These are phyloP conservation scores for Ranitomeya variabilis DNA, from an alignment of 2,113 vertebrate species.

Conservation along the genomic window DNA sequence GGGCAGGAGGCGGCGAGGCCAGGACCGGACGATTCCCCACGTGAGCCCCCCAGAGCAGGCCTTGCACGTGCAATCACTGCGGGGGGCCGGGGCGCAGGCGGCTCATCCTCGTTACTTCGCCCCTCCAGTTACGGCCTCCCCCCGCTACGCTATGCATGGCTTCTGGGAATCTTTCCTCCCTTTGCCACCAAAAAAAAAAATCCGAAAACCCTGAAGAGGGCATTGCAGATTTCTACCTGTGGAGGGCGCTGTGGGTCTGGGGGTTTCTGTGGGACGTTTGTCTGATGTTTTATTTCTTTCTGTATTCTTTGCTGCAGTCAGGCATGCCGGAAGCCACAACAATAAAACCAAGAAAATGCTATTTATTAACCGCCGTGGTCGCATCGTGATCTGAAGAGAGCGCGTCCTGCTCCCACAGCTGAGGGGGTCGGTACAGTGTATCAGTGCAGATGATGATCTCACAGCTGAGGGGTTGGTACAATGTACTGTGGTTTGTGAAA, in stretches of 20 bases:
- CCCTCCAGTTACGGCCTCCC: slow-evolving; percentile 10
- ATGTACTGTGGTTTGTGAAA: no score
- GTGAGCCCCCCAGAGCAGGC: neutral
- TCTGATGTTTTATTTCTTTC: slow-evolving; percentile 47
- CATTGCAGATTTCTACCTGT: slow-evolving; percentile 58
- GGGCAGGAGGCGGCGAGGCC: neutral
- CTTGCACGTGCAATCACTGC: slow-evolving; percentile 7
- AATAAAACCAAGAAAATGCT: slow-evolving; percentile 4
- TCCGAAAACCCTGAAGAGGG: slow-evolving; percentile 59
- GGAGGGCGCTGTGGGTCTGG: neutral
- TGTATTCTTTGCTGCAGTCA: slow-evolving; percentile 55
- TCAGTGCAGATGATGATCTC: no score
- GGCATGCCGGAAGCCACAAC: slow-evolving; percentile 39
- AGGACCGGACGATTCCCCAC: neutral
- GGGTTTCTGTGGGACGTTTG: slow-evolving; percentile 25
- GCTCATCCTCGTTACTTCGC: slow-evolving; percentile 60
- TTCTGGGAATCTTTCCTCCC: slow-evolving; percentile 55
- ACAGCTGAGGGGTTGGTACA: no score
- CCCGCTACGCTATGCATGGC: slow-evolving; percentile 68
- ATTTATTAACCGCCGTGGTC: slow-evolving; percentile 6
- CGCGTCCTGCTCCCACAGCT: no score
- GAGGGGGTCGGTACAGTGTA: no score
- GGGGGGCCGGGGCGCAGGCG: slow-evolving; percentile 36
- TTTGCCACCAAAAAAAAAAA: slow-evolving; percentile 57
- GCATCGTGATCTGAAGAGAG: neutral